phyloP scores from a whole-genome alignment of 1,140 invertebrate species.

The Orius insidiosus region DNA sequence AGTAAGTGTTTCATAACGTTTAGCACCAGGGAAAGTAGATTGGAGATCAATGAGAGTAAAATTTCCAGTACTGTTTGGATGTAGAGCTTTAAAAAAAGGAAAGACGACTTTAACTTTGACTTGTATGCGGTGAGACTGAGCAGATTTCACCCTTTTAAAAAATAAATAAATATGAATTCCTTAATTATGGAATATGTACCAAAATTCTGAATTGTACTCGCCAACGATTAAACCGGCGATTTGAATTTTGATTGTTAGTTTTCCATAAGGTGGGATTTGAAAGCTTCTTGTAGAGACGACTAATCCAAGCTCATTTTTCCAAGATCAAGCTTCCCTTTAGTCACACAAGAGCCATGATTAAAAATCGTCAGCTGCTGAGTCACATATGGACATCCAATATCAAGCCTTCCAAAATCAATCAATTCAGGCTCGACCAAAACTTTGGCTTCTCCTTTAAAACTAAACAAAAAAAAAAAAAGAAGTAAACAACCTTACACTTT shows the following conservation, averaged over 20 bases:
- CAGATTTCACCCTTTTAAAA: constrained; percentile 11
- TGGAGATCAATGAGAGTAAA: constrained; percentile 25
- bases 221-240: constrained; percentile 22
- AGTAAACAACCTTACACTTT: constrained; percentile 15
- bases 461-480: no score
- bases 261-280: constrained; percentile 18
- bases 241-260: constrained; percentile 19
- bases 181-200: constrained; percentile 20
- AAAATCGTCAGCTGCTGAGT: constrained; percentile 20
- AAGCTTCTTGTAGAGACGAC: constrained; percentile 22
- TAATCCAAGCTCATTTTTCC: constrained; percentile 21
- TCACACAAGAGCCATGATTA: constrained; percentile 23
- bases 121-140: constrained; percentile 21
- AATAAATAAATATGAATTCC: constrained; percentile 5
- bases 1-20: constrained; percentile 19
- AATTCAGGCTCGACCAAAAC: constrained; percentile 16
- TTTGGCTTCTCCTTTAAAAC: constrained; percentile 14
- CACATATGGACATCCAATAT: constrained; percentile 20
- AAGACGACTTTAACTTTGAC: constrained; percentile 21
- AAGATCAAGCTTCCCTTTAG: constrained; percentile 23
- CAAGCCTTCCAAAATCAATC: constrained; percentile 24
- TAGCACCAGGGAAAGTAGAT: constrained; percentile 18
- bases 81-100: constrained; percentile 20
- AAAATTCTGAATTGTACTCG: constrained; percentile 22
- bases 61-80: constrained; percentile 21